Evolutionary conservation across 2,888 invertebrate species (phyloP).

Genomic region (Drosophila setosimentum): DNA sequence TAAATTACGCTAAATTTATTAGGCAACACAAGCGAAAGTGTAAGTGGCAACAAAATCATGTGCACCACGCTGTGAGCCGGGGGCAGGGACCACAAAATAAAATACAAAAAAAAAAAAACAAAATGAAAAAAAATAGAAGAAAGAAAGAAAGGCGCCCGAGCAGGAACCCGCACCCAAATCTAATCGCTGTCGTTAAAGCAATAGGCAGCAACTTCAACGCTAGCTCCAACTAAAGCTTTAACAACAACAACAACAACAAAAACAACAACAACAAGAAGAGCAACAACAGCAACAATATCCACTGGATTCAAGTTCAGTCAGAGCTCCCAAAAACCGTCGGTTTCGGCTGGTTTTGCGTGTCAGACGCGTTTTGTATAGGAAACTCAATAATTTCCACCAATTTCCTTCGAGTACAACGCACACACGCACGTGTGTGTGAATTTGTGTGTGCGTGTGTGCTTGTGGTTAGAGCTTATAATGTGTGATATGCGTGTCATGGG

Average conservation of each 20-base stretch:
- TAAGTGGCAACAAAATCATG: constrained; percentile 51
- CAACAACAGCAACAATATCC: not conserved
- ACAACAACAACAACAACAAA: constrained; percentile 9
- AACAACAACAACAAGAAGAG: constrained; percentile 6
- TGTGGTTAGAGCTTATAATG: constrained; percentile 40
- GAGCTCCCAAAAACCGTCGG: constrained; percentile 24
- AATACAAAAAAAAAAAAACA: not conserved
- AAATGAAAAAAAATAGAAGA: not conserved
- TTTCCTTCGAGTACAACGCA: constrained; percentile 62
- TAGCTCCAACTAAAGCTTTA: constrained; percentile 15
- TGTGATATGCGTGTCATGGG: constrained; percentile 62
- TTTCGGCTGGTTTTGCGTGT: constrained; percentile 67
- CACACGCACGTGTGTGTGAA: constrained; percentile 10
- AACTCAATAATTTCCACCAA: constrained; percentile 80
- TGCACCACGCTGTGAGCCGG: constrained; percentile 24
- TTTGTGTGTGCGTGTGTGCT: constrained; percentile 22
- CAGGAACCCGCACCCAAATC: constrained; percentile 47
- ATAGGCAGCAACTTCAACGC: constrained; percentile 44
- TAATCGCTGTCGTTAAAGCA: constrained; percentile 70
- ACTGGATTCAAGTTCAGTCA: constrained; percentile 28
- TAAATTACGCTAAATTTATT: constrained; percentile 79
- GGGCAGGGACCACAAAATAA: not conserved
- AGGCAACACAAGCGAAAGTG: constrained; percentile 53
- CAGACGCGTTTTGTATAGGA: constrained; percentile 78
- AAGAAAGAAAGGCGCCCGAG: not conserved